phyloP scores from a whole-genome alignment of 2,797 vertebrate genomes.

The Chelon auratus region DNA sequence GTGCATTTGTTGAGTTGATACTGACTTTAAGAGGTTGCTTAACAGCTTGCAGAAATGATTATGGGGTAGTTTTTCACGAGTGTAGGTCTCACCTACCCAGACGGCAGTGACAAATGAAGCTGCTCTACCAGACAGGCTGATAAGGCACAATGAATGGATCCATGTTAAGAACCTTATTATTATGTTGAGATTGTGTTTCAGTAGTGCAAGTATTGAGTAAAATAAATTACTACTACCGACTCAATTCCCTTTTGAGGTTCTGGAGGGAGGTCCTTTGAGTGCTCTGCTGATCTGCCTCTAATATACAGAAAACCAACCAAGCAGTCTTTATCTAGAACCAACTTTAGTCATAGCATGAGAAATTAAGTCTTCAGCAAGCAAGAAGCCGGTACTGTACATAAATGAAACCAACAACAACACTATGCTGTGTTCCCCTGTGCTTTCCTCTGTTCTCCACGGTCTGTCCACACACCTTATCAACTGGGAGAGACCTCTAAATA shows the following conservation, averaged over 20 bases:
- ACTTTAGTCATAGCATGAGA: slow-evolving; percentile 25
- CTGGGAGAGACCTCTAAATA: not conserved
- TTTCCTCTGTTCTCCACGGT: not conserved
- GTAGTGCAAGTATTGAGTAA: too few relatives aligned
- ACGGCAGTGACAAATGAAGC: not conserved
- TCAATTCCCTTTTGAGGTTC: not conserved
- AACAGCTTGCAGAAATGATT: not conserved
- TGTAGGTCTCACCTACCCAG: not conserved
- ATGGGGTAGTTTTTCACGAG: not conserved
- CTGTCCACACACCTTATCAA: slow-evolving; percentile 6
- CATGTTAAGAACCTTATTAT: too few relatives aligned
- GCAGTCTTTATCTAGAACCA: not conserved
- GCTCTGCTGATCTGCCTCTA: not conserved
- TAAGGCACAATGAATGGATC: too few relatives aligned
- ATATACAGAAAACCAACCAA: slow-evolving; percentile 17
- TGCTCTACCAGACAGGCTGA: too few relatives aligned
- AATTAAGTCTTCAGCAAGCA: slow-evolving; percentile 23
- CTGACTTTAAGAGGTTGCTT: too few relatives aligned
- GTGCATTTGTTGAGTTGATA: too few relatives aligned
- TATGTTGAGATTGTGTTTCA: too few relatives aligned
- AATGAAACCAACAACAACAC: slow-evolving; percentile 24
- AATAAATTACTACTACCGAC: not conserved
- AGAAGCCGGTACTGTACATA: slow-evolving; percentile 23
- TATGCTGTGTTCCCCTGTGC: not conserved
- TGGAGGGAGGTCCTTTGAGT: not conserved